These are phyloP conservation scores for Sparus aurata DNA, from an alignment of 2,797 vertebrate species.

Conservation along the genomic window DNA sequence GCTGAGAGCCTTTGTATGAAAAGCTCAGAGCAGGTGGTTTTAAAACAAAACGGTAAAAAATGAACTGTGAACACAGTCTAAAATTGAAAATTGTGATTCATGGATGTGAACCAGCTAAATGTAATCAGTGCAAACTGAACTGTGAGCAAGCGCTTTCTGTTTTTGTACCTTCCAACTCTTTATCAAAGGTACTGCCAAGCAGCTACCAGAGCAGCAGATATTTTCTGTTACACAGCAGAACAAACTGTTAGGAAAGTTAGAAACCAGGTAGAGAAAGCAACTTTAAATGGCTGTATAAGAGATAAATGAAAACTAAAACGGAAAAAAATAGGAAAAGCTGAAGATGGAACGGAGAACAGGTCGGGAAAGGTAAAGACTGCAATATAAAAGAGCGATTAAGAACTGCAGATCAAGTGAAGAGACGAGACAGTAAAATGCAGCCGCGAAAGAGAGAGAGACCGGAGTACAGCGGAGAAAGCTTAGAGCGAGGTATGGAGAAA, in stretches of 20 bases:
- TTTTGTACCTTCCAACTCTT: not conserved
- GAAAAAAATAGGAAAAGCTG: not conserved
- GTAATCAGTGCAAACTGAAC: too few species aligned
- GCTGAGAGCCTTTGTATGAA: too few species aligned
- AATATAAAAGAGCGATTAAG: constrained; percentile 49
- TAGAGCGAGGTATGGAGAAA: constrained; percentile 31
- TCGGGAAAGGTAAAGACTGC: constrained; percentile 23
- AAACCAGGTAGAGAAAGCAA: constrained; percentile 7
- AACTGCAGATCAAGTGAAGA: constrained; percentile 35
- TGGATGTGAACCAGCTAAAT: too few species aligned
- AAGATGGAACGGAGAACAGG: constrained; percentile 18
- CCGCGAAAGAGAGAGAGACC: constrained; percentile 18
- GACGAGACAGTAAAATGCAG: constrained; percentile 14
- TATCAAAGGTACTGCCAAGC: not conserved
- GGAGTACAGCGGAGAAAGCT: constrained; percentile 20
- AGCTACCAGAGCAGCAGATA: not conserved
- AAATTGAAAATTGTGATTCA: too few species aligned
- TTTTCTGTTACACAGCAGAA: not conserved
- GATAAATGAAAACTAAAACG: constrained; percentile 2
- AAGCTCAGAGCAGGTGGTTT: too few species aligned
- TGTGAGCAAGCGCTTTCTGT: too few species aligned
- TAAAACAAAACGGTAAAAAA: too few species aligned
- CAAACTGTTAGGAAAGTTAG: not conserved
- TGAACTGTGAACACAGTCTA: too few species aligned
- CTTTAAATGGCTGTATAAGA: constrained; percentile 18